A percentile compares a stretch with the other conserved stretches of the same genome.
phyloP scores from a whole-genome alignment of 2,797 vertebrate species.

The Molossus molossus region DNA sequence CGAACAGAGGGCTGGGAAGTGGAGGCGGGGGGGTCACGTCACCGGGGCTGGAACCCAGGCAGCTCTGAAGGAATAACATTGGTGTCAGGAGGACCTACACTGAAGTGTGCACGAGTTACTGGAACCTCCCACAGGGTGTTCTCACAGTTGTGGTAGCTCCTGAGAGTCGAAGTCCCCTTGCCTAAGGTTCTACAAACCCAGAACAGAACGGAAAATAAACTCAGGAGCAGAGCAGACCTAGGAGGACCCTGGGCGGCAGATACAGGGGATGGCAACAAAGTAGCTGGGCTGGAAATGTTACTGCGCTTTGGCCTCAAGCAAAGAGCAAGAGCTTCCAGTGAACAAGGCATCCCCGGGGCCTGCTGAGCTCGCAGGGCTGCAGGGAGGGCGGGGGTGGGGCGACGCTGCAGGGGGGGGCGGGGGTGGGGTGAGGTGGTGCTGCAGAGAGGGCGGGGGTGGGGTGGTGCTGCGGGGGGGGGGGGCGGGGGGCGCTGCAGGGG shows the following conservation, averaged over 20 bases:
- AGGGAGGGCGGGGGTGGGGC: fast-evolving
- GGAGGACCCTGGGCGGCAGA: background rate
- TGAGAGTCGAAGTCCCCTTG: background rate
- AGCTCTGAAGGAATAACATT: too few relatives aligned
- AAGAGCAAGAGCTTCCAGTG: background rate
- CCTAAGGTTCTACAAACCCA: background rate
- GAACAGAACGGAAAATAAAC: background rate
- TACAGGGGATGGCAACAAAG: background rate
- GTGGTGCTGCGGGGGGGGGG: too few relatives aligned
- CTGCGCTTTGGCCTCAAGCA: background rate
- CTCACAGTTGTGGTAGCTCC: background rate
- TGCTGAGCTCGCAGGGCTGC: background rate
- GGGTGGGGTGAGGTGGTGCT: too few relatives aligned
- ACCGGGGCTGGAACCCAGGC: too few relatives aligned
- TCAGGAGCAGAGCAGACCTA: too few relatives aligned
- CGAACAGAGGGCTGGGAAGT: background rate
- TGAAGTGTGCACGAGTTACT: fast-evolving
- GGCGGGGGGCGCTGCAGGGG: too few relatives aligned
- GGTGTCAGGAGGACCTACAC: background rate
- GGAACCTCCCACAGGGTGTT: background rate
- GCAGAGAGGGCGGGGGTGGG: too few relatives aligned
- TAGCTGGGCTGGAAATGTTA: background rate
- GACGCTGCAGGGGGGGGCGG: background rate
- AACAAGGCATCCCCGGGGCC: background rate
- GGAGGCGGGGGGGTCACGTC: background rate